These are phyloP conservation scores for Prionchulus punctatus DNA, from an alignment of 2,888 invertebrate species.

Conservation along the genomic window DNA sequence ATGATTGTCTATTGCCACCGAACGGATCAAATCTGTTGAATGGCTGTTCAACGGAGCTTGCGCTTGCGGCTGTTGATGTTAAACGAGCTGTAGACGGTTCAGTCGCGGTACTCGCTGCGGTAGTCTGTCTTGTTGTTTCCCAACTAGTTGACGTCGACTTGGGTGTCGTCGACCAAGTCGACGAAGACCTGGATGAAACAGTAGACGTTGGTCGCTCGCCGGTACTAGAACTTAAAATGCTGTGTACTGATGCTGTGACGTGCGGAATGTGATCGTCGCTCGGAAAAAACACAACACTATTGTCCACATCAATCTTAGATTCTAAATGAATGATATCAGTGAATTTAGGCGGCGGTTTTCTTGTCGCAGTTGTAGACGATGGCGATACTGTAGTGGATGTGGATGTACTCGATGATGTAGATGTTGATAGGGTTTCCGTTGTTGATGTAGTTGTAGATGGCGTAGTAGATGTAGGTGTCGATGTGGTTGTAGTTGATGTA, in stretches of 20 bases:
- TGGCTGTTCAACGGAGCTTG: background rate
- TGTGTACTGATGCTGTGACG: too few relatives aligned
- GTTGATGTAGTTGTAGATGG: constrained; percentile 11
- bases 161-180: too few relatives aligned
- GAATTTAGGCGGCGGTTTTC: background rate
- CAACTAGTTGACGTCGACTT: too few relatives aligned
- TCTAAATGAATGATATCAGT: too few relatives aligned
- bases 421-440: background rate
- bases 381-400: constrained; percentile 10
- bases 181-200: too few relatives aligned
- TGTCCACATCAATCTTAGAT: too few relatives aligned
- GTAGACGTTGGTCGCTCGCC: too few relatives aligned
- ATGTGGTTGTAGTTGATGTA: constrained; percentile 8
- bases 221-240: too few relatives aligned
- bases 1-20: background rate
- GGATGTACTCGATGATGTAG: constrained; percentile 11
- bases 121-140: too few relatives aligned
- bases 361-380: constrained; percentile 11
- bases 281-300: too few relatives aligned
- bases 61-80: background rate
- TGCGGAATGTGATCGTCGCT: too few relatives aligned
- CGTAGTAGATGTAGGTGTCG: background rate
- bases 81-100: background rate
- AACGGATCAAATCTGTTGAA: background rate
- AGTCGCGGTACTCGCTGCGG: constrained; percentile 4